Percentiles rank a stretch among this genome's conserved stretches.
Evolutionary conservation across 1,140 invertebrate genomes (phyloP).

Genomic region (Drosophila yakuba): DNA sequence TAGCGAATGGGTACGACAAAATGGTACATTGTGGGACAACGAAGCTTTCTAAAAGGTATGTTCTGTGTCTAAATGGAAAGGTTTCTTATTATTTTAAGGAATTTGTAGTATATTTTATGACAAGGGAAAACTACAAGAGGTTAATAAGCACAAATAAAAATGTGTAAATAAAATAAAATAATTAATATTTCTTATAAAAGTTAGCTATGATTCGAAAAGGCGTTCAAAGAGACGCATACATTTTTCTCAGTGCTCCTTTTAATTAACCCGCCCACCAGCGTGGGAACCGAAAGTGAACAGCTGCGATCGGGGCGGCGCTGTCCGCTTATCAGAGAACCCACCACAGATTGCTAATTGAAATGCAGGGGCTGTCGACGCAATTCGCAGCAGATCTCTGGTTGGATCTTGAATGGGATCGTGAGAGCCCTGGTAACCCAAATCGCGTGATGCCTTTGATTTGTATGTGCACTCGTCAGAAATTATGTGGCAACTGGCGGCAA

Average conservation of each 20-base stretch:
- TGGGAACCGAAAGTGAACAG: constrained; percentile 59
- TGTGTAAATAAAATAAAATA: too few species aligned
- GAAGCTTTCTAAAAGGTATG: not conserved
- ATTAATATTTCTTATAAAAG: too few species aligned
- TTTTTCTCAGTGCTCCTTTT: not conserved
- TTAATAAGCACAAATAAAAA: too few species aligned
- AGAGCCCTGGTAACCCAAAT: constrained; percentile 69
- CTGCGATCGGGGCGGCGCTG: constrained; percentile 12
- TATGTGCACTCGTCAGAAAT: constrained; percentile 62
- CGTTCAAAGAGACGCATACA: too few species aligned
- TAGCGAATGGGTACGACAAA: constrained; percentile 59
- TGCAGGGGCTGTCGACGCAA: constrained; percentile 62
- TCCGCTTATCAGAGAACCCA: constrained; percentile 45
- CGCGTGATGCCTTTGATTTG: constrained; percentile 51
- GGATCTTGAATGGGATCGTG: constrained; percentile 52
- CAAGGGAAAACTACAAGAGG: too few species aligned
- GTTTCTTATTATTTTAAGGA: too few species aligned
- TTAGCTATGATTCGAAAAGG: not conserved
- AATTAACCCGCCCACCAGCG: constrained; percentile 34
- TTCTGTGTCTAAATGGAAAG: not conserved
- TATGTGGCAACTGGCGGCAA: constrained; percentile 50
- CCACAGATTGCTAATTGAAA: constrained; percentile 58
- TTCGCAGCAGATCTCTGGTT: constrained; percentile 38
- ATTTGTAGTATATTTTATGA: too few species aligned
- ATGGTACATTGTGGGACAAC: constrained; percentile 10